A percentile compares a stretch with the other conserved stretches of the same genome.
phyloP scores from a whole-genome alignment of 2,888 invertebrate genomes.

The Drepana falcataria region DNA sequence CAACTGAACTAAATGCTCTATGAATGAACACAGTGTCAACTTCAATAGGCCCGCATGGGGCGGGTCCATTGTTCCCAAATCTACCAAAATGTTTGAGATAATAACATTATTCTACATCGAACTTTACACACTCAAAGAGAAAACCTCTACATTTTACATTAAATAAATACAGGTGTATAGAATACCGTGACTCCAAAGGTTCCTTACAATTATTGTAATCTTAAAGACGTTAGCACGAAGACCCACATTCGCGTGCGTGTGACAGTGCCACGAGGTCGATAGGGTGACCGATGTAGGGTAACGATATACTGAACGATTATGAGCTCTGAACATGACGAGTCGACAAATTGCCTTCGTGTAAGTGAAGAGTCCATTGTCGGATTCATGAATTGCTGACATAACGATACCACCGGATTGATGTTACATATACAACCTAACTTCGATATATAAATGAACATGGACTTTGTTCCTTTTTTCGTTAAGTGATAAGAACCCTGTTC shows the following conservation, averaged over 20 bases:
- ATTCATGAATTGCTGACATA: not conserved
- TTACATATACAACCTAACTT: no score
- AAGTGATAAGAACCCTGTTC: no score
- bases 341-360: conserved; percentile 1
- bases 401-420: no score
- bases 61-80: conserved; percentile 5
- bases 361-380: not conserved
- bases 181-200: no score
- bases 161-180: no score
- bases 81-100: conserved; percentile 4
- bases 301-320: conserved; percentile 25
- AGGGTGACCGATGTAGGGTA: conserved; percentile 20
- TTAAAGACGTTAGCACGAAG: conserved; percentile 11
- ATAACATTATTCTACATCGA: not conserved
- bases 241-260: conserved; percentile 2
- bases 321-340: conserved; percentile 6
- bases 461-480: no score
- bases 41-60: conserved; percentile 7
- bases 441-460: no score
- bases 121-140: not conserved
- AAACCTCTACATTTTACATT: no score
- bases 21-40: conserved; percentile 1
- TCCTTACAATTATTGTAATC: not conserved
- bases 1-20: no score
- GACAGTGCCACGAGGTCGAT: conserved; percentile 7